Evolutionary conservation across 2,888 invertebrate genomes (phyloP), one percentile per base, ranked within the genome.

Genomic region (Thecophora atra): DNA sequence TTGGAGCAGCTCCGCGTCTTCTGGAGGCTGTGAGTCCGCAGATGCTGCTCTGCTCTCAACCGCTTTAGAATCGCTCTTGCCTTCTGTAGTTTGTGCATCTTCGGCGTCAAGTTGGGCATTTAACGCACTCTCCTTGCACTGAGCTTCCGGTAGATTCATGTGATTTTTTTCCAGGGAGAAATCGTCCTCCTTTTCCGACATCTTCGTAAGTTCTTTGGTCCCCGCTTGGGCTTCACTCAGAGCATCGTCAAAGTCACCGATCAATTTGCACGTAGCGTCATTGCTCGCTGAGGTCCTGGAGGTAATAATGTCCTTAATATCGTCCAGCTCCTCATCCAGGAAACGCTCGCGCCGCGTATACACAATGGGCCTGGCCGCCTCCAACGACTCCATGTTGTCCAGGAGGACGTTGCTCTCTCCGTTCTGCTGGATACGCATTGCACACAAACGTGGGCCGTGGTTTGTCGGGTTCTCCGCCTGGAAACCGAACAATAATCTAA

Each of bases 361-460:
- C 54, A 94, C 87, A 44, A 94, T 90, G 0, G 94, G 93, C 17
- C 92, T 90, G 37, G 92, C 89, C 17, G 84, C 81, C 62, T 85
- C 84, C 17, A 85, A 79, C 60, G 91, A 91, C 78, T 92, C 92
- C 44, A 92, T 91, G 79, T 93, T 94, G 84, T 94, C 94, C 28
- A 94, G 87, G 6, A 94, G 87, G 79, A 94, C 93, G 83, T 94
- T 94, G 81, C 92, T 93, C 15, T 93, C 92, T 7, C 93, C 93
- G 7, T 91, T 91, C 80, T 93, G 93, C 80, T 93, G 93, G 79
- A 94, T 89, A 51, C 93, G 89, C 81, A 94, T 89, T 68, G 94
- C 92, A 80, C 94, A 94, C 79, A 93, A 91, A 75, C 94, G 88
- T 1, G 94, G 93, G 1, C 93, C 93, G 15, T 82, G 82, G 73